Percentiles rank a stretch among this genome's conserved stretches.
phyloP scores from a whole-genome alignment of 1,140 invertebrate species.

The Drosophila malerkotliana region DNA sequence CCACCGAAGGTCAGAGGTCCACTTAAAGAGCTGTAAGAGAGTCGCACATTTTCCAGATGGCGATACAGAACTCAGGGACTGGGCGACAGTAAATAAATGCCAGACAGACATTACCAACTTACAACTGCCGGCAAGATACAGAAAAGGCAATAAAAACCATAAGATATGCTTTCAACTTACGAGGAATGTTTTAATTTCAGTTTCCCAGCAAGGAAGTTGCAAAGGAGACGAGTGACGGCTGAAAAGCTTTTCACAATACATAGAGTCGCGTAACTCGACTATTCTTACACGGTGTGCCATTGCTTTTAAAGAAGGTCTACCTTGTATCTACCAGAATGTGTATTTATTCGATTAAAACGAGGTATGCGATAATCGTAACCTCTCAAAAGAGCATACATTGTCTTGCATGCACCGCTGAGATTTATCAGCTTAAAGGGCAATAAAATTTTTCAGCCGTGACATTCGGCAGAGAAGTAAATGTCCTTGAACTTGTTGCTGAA shows the following conservation, averaged over 20 bases:
- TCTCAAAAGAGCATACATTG: neutral
- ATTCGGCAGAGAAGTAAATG: slow-evolving; percentile 27
- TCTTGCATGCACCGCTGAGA: slow-evolving; percentile 32
- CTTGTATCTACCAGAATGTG: too few relatives aligned
- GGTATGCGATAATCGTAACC: neutral
- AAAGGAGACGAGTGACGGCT: slow-evolving; percentile 1
- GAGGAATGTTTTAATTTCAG: slow-evolving; percentile 75
- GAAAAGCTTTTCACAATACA: neutral
- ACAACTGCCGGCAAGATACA: slow-evolving; percentile 45
- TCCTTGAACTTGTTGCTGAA: slow-evolving; percentile 64
- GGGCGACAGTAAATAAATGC: slow-evolving; percentile 32
- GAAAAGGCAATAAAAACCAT: slow-evolving; percentile 50
- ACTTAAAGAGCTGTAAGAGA: slow-evolving; percentile 43
- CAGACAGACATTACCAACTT: slow-evolving; percentile 49
- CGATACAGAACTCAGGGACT: slow-evolving; percentile 1
- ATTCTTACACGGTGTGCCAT: neutral
- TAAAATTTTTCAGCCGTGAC: slow-evolving; percentile 39
- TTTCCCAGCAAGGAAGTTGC: slow-evolving; percentile 29
- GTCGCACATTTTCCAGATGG: slow-evolving; percentile 55
- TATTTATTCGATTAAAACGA: neutral
- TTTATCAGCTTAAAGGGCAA: slow-evolving; percentile 38
- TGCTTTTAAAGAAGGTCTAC: neutral
- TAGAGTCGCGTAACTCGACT: neutral
- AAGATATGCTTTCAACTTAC: slow-evolving; percentile 32
- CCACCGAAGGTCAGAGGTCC: slow-evolving; percentile 9